Conservation (phyloP, 2,797 vertebrate genomes). For the Discoglossus pictus region DNA sequence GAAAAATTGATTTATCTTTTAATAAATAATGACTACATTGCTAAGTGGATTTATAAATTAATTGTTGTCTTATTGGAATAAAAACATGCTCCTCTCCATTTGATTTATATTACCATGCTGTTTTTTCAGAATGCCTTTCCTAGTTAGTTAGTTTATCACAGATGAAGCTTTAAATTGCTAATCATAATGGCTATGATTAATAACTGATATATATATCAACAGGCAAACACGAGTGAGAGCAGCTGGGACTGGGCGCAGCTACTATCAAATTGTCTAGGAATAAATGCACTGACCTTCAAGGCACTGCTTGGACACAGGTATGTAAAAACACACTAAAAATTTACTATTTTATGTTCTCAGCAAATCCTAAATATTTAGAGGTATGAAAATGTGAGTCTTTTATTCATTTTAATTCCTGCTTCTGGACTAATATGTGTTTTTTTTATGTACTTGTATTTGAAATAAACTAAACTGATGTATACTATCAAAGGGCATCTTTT, state of each 20-base stretch:
- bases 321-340: no score
- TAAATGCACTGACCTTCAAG: slow-evolving; percentile 86
- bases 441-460: no score
- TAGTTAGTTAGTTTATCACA: slow-evolving; percentile 86
- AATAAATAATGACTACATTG: slow-evolving; percentile 90
- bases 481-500: no score
- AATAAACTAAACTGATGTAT: no score
- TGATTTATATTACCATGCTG: slow-evolving; percentile 86
- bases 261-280: slow-evolving; percentile 80
- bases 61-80: slow-evolving; percentile 92
- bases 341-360: no score
- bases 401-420: slow-evolving; percentile 38
- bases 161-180: slow-evolving; percentile 91
- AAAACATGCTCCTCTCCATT: slow-evolving; percentile 84
- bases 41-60: slow-evolving; percentile 95
- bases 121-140: slow-evolving; percentile 74
- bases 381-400: slow-evolving; percentile 39
- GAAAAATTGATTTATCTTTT: slow-evolving; percentile 91
- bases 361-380: slow-evolving; percentile 14
- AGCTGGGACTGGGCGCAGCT: slow-evolving; percentile 87
- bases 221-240: slow-evolving; percentile 83
- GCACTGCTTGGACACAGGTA: slow-evolving; percentile 91
- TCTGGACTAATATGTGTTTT: no score
- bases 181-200: slow-evolving; percentile 95
- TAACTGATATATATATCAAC: slow-evolving; percentile 93